Conservation (phyloP, 2,888 invertebrate species). For the Aphidius colemani region DNA sequence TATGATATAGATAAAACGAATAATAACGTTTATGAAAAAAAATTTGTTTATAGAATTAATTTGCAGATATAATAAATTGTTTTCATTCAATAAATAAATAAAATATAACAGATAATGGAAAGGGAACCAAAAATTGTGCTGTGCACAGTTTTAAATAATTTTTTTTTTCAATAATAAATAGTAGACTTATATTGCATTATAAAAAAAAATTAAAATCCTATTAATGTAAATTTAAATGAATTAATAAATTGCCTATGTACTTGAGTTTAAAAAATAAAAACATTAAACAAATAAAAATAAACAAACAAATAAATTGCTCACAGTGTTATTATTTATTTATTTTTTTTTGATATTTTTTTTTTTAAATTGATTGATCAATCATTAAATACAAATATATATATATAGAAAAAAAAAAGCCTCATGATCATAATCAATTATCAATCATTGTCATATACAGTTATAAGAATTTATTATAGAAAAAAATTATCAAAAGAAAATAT, state of each 20-base stretch:
- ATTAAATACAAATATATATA: too few relatives aligned
- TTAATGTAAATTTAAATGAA: conserved; percentile 14
- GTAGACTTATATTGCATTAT: conserved; percentile 13
- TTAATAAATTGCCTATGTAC: conserved; percentile 25
- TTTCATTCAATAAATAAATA: neutral
- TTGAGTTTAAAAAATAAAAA: conserved; percentile 1
- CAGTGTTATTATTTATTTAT: neutral
- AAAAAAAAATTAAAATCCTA: conserved; percentile 14
- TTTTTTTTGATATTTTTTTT: neutral
- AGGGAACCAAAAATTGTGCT: conserved; percentile 10
- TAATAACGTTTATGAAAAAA: neutral
- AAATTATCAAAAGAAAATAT: neutral
- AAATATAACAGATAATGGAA: neutral
- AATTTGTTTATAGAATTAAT: conserved; percentile 7
- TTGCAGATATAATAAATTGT: neutral
- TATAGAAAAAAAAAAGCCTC: neutral
- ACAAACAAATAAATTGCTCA: neutral
- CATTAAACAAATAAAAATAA: conserved; percentile 16
- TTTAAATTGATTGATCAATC: too few relatives aligned
- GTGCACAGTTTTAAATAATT: conserved; percentile 23
- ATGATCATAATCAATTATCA: too few relatives aligned
- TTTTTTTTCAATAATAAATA: conserved; percentile 14
- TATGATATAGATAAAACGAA: neutral
- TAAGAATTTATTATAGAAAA: too few relatives aligned
- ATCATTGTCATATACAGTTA: neutral